Percentiles rank a stretch among this genome's conserved stretches.
phyloP scores from a whole-genome alignment of 2,113 vertebrate genomes.

The Falcunculus frontatus region DNA sequence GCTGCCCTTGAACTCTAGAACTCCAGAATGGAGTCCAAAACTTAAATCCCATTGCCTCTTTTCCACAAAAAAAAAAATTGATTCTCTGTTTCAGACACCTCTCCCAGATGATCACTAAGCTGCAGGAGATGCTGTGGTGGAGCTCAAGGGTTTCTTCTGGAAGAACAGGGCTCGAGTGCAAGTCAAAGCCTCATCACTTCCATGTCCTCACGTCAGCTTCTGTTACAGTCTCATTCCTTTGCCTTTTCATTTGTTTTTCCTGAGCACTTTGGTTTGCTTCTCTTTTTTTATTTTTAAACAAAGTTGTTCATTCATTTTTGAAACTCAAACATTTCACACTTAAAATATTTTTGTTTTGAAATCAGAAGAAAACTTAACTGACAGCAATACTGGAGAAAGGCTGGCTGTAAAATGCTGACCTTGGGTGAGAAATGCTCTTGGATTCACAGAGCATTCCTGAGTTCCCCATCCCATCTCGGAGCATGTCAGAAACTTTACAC shows the following conservation, averaged over 20 bases:
- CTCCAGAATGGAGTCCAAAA: too few relatives aligned
- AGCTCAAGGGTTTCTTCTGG: neutral
- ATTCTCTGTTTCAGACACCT: neutral
- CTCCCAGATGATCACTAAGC: neutral
- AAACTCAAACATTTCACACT: neutral
- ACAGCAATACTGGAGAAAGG: neutral
- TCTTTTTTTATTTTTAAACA: neutral
- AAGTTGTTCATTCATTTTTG: neutral
- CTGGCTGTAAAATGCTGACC: neutral
- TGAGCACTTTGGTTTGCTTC: neutral
- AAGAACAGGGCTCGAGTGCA: fast-evolving
- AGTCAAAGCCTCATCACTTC: neutral
- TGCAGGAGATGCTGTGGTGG: neutral
- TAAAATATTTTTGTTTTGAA: neutral
- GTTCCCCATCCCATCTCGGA: neutral
- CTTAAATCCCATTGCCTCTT: neutral
- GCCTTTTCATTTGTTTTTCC: neutral
- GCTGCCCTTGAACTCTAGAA: neutral
- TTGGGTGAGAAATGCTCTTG: neutral
- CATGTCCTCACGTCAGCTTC: neutral
- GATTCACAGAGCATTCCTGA: neutral
- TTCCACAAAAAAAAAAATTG: neutral
- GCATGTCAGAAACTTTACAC: neutral
- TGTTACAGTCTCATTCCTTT: neutral
- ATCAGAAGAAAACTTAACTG: neutral